phyloP scores from a whole-genome alignment of 23 tunicate genomes.

The Botrylloides violaceus region DNA sequence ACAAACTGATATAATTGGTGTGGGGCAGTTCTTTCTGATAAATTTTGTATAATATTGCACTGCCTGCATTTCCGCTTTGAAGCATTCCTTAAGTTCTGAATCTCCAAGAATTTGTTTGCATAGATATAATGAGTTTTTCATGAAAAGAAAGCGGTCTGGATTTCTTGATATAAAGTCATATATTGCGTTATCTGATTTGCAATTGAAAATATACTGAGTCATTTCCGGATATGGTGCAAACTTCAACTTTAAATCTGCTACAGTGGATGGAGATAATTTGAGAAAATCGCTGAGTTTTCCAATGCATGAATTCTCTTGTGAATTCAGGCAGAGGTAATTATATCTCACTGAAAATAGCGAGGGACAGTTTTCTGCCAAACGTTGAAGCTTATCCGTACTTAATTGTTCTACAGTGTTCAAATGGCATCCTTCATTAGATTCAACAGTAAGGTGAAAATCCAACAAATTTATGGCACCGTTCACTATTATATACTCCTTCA shows the following conservation, averaged over 20 bases:
- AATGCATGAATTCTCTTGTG: not conserved
- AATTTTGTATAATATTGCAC: not conserved
- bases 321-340: not conserved
- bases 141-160: not conserved
- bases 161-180: not conserved
- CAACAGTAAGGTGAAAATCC: too few species aligned
- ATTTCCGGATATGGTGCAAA: too few species aligned
- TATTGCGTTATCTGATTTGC: not conserved
- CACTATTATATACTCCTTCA: too few species aligned
- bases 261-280: not conserved
- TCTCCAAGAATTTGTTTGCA: not conserved
- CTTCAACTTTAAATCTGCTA: not conserved
- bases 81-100: not conserved
- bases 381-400: too few species aligned
- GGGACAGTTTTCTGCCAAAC: too few species aligned
- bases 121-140: not conserved
- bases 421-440: too few species aligned
- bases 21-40: not conserved
- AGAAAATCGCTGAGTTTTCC: not conserved
- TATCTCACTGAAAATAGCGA: not conserved
- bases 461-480: too few species aligned
- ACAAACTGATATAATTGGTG: not conserved
- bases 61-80: not conserved
- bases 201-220: too few species aligned
- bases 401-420: too few species aligned